Percentiles rank a stretch among this genome's conserved stretches.
These are phyloP conservation scores for Penaeus indicus DNA, from an alignment of 1,140 invertebrate genomes.

Conservation along the genomic window DNA sequence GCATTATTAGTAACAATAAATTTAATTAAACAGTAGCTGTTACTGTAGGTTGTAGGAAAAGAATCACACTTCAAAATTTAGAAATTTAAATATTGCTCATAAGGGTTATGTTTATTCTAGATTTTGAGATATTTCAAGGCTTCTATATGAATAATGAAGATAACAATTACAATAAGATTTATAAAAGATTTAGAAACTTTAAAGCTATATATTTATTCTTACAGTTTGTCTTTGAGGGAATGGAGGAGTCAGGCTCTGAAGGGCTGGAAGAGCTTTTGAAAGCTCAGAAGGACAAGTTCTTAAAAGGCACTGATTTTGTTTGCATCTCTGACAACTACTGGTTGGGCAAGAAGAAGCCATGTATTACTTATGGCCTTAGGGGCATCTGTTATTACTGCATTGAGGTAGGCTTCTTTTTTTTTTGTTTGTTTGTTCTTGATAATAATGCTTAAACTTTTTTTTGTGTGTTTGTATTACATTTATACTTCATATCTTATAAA, in stretches of 20 bases:
- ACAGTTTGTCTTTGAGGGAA: constrained; percentile 95
- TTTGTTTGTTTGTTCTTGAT: background rate
- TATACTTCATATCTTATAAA: too few species aligned
- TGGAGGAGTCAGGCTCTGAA: constrained; percentile 98
- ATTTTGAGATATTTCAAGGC: too few species aligned
- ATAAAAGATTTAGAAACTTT: background rate
- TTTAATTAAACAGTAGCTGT: too few species aligned
- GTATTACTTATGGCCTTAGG: constrained; percentile 95
- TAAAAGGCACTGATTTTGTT: constrained; percentile 90
- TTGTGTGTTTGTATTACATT: too few species aligned
- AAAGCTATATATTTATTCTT: constrained; percentile 66
- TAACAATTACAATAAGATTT: background rate
- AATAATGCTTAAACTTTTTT: too few species aligned
- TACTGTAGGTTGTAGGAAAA: too few species aligned
- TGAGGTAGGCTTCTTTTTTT: constrained; percentile 72
- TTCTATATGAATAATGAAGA: too few species aligned
- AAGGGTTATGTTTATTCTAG: too few species aligned
- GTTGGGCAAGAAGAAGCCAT: constrained; percentile 96
- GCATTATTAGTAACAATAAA: too few species aligned
- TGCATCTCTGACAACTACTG: constrained; percentile 99
- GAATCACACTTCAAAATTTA: too few species aligned
- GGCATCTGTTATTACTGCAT: constrained; percentile 94
- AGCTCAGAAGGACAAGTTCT: constrained; percentile 82
- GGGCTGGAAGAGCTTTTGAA: constrained; percentile 91
- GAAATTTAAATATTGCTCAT: too few species aligned